Evolutionary conservation across 2,797 vertebrate genomes (phyloP), one percentile per base, ranked within the genome.

Genomic region (Helicolenus hilgendorfi): DNA sequence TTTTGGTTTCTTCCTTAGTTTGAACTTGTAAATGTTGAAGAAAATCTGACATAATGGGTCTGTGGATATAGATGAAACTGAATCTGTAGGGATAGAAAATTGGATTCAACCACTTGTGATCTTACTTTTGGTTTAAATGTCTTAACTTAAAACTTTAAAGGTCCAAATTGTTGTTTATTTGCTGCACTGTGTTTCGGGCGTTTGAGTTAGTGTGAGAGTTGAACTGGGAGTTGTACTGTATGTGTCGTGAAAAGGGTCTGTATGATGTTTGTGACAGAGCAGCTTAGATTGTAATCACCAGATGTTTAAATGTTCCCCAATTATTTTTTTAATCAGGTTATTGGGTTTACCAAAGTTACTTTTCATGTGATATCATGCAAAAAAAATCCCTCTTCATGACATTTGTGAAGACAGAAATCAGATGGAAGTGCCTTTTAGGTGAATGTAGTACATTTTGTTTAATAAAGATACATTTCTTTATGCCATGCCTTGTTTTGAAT

Each of bases 401-500:
- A 4, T 72, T 67, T 15, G 53, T 77, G 7, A 5, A 60, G 20
- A 53, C 67, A 79, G 33, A 71, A 71, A 84, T 67, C 53, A 11
- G 14, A 72, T 14, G 41, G 29, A 86, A 89, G 92, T 92, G 90
- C 89, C 92, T 94, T 90, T 81, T 70, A 41, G 58, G 35, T 79
- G 36, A 29, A 68, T 24, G 22, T 36, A 67, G 11, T 22, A 69
- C 22, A 22, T 35, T 88, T 81, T 85, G 35, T 83, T 64, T 9
- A 94, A 93, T 94, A 95, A 94, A 94, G 11, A 78, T 29, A 5
- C 6, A 3, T 73, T 87, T 82, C 8, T 59, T 78, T n/a, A 74
- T 55, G 2, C 5, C 27, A 9, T 65, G 22, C 13, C 26, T 67
- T 72, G 4, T 75, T 59, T 85, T 62, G 6, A 62, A 62, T 26